Evolutionary conservation across 2,888 invertebrate genomes (phyloP).

Genomic region (Drosophila putrida): DNA sequence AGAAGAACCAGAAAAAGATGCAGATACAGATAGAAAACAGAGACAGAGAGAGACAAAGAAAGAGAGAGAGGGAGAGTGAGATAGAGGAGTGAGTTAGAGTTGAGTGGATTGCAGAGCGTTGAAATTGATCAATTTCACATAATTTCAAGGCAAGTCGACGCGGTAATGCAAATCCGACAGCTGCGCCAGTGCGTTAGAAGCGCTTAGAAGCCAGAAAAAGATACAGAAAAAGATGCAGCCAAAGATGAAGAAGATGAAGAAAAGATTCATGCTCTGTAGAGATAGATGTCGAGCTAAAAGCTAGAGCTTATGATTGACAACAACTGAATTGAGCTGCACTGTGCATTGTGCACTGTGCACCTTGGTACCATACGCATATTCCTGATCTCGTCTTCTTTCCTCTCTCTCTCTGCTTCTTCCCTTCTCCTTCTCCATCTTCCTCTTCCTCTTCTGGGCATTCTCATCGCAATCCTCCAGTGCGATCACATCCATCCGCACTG

Average conservation of each 20-base stretch:
- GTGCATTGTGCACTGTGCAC: slow-evolving; percentile 14
- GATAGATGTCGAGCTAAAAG: slow-evolving; percentile 15
- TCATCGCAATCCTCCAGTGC: slow-evolving; percentile 59
- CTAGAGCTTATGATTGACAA: slow-evolving; percentile 80
- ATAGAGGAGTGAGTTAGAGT: slow-evolving; percentile 5
- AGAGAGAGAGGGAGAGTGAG: not conserved
- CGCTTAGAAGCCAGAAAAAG: slow-evolving; percentile 52
- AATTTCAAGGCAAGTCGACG: slow-evolving; percentile 78
- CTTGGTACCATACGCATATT: slow-evolving; percentile 40
- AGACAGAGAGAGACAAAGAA: not conserved
- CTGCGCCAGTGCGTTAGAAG: slow-evolving; percentile 79
- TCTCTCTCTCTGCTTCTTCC: no score
- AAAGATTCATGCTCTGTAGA: slow-evolving; percentile 18
- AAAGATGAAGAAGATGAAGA: slow-evolving; percentile 31
- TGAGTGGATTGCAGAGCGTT: slow-evolving; percentile 71
- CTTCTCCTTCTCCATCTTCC: no score
- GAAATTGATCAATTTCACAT: slow-evolving; percentile 85
- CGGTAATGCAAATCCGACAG: slow-evolving; percentile 81
- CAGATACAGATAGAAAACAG: slow-evolving; percentile 15
- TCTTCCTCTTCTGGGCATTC: slow-evolving; percentile 38
- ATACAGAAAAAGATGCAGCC: not conserved
- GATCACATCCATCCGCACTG: slow-evolving; percentile 65
- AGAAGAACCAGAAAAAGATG: slow-evolving; percentile 9
- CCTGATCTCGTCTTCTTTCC: slow-evolving; percentile 3
- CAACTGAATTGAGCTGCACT: slow-evolving; percentile 75